phyloP scores from a whole-genome alignment of 2,888 invertebrate genomes.

The Macrophya annulata region DNA sequence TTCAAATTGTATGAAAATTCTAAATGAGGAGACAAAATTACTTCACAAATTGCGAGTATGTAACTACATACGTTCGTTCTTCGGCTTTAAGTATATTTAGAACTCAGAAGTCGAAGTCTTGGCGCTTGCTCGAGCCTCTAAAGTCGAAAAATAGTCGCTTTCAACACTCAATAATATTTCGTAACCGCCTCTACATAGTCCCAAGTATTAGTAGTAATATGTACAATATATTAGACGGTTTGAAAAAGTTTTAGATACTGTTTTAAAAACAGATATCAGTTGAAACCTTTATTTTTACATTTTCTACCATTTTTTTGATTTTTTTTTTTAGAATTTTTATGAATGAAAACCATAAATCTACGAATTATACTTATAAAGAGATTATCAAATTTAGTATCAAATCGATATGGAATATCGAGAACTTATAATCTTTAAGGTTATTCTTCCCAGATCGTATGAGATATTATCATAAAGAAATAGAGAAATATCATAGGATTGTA shows the following conservation, averaged over 20 bases:
- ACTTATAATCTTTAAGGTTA: too few relatives aligned
- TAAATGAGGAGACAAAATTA: neutral
- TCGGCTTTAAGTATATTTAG: neutral
- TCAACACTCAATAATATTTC: conserved; percentile 41
- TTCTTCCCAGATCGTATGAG: too few relatives aligned
- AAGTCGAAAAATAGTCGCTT: conserved; percentile 37
- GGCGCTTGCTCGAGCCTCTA: neutral
- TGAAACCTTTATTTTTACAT: neutral
- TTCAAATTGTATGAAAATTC: neutral
- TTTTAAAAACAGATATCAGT: neutral
- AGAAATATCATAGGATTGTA: too few relatives aligned
- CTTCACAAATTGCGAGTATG: neutral
- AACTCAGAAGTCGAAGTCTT: conserved; percentile 11
- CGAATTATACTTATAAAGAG: too few relatives aligned
- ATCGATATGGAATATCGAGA: too few relatives aligned
- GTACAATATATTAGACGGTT: neutral
- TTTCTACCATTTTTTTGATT: too few relatives aligned
- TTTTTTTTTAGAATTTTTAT: neutral
- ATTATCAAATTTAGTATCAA: too few relatives aligned
- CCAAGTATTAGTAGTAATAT: neutral
- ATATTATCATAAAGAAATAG: too few relatives aligned
- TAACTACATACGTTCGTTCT: neutral
- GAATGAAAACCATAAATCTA: neutral
- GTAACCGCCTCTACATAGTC: neutral
- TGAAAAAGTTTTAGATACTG: neutral